A percentile compares a stretch with the other conserved stretches of the same genome.
phyloP scores from a whole-genome alignment of 2,888 invertebrate genomes.

The Leptothorax acervorum region DNA sequence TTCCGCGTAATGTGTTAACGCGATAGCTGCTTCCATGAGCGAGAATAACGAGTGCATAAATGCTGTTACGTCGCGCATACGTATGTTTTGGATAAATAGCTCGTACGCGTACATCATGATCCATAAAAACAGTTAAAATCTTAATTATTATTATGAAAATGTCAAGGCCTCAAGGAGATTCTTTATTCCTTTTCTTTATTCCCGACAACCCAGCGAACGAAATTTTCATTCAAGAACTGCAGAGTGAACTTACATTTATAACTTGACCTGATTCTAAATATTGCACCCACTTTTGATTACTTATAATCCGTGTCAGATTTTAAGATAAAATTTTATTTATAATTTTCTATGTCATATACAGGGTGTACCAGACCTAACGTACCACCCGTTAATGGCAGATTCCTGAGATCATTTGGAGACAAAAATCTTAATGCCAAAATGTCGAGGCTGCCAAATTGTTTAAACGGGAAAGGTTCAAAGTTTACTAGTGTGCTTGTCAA shows the following conservation, averaged over 20 bases:
- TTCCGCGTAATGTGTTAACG: conserved; percentile 41
- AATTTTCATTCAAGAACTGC: not conserved
- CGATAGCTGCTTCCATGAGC: conserved; percentile 33
- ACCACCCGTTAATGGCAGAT: no score
- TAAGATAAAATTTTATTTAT: not conserved
- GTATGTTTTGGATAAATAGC: conserved; percentile 40
- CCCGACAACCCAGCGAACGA: not conserved
- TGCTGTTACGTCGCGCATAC: conserved; percentile 22
- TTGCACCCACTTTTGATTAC: not conserved
- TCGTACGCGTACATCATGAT: conserved; percentile 3
- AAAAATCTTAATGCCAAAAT: no score
- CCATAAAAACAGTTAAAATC: not conserved
- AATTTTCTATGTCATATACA: not conserved
- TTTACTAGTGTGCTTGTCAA: no score
- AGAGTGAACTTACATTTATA: not conserved
- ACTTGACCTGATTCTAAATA: not conserved
- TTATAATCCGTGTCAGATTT: not conserved
- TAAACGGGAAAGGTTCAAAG: no score
- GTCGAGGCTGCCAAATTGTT: no score
- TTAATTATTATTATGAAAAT: not conserved
- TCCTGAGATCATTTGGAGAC: no score
- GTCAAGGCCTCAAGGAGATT: not conserved
- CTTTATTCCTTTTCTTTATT: not conserved
- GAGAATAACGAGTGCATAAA: conserved; percentile 59
- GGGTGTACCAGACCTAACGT: no score